These are phyloP conservation scores for Bhutanitis thaidina DNA, from an alignment of 2,888 invertebrate genomes.

Conservation along the genomic window DNA sequence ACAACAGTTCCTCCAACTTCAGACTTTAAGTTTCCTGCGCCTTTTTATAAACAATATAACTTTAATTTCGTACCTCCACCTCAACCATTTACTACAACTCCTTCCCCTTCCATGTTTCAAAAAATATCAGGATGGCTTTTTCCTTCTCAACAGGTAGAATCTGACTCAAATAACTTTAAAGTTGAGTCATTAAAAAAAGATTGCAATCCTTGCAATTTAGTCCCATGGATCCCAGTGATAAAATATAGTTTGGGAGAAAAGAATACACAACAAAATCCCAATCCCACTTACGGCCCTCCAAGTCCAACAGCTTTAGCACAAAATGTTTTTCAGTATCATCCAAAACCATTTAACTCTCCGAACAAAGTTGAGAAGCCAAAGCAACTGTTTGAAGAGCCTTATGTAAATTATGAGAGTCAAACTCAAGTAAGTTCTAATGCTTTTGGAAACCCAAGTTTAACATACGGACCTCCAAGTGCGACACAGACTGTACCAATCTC, in stretches of 20 bases:
- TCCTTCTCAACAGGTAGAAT: constrained; percentile 67
- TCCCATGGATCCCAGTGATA: constrained; percentile 89
- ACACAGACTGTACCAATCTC: constrained; percentile 54
- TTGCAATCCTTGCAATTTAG: constrained; percentile 88
- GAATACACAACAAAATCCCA: constrained; percentile 47
- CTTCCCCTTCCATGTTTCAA: constrained; percentile 77
- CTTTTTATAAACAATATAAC: constrained; percentile 70
- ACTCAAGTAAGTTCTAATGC: constrained; percentile 33
- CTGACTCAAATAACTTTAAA: constrained; percentile 41
- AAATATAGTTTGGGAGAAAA: constrained; percentile 65
- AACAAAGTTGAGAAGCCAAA: constrained; percentile 36
- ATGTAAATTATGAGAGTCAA: constrained; percentile 47
- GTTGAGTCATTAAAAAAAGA: constrained; percentile 69
- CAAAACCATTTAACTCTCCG: constrained; percentile 44
- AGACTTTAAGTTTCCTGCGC: constrained; percentile 67
- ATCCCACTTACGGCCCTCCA: constrained; percentile 65
- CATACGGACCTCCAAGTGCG: constrained; percentile 47
- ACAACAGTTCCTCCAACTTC: constrained; percentile 32
- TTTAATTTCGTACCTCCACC: constrained; percentile 70
- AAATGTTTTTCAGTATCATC: constrained; percentile 41
- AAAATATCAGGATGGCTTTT: constrained; percentile 82
- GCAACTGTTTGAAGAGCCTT: constrained; percentile 44
- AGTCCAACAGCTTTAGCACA: constrained; percentile 56
- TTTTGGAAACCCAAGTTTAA: constrained; percentile 44
- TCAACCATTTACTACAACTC: constrained; percentile 62